Evolutionary conservation across 1,140 invertebrate genomes (phyloP), one percentile per base, ranked within the genome.

Genomic region (Drosophila sulfurigaster): DNA sequence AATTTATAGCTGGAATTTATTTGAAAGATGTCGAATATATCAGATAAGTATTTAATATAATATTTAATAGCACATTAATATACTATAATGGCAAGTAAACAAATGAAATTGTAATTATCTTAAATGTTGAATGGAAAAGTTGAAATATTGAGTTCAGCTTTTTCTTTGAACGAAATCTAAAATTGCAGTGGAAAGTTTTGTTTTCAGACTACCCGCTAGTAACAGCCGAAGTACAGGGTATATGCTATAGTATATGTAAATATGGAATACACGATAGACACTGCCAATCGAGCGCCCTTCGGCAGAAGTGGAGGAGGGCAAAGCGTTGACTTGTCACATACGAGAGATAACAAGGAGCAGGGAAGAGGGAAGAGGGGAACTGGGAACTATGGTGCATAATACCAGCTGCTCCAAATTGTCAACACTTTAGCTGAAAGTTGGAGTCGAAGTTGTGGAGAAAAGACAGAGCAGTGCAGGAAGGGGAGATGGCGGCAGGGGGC

Each of bases 351-450:
- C 8, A 10, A 3, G 30, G 30, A 32, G 30, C 30, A 6, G 30
- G 30, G 30, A 32, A 32, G 5, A 6, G 38, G 48, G 3, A 7
- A 13, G 1, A 41, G 20, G 38, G 15, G 6, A 4, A 43, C 41
- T 62, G 51, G 7, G 11, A 38, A 43, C 32, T 72, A n/a, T 30
- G 58, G 20, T 49, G 73, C 49, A 38, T 25, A 43, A 38, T 25
- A 43, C 35, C 60, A 75, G 38, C 63, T 64, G 52, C 48, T 41
- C 30, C 6, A 57, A 62, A 70, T 76, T 87, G 80, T 82, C 82
- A 88, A 78, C 82, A 79, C 77, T 69, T 68, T 72, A 16, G 41
- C 45, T 48, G 15, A 25, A 25, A 20, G 43, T 43, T 41, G 13
- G 38, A 28, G 11, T 5, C 51, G 10, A n/a, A 51, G 13, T 7